Base-by-base conservation (phyloP, 2,797 vertebrate species). In the Sebastes goodei region DNA sequence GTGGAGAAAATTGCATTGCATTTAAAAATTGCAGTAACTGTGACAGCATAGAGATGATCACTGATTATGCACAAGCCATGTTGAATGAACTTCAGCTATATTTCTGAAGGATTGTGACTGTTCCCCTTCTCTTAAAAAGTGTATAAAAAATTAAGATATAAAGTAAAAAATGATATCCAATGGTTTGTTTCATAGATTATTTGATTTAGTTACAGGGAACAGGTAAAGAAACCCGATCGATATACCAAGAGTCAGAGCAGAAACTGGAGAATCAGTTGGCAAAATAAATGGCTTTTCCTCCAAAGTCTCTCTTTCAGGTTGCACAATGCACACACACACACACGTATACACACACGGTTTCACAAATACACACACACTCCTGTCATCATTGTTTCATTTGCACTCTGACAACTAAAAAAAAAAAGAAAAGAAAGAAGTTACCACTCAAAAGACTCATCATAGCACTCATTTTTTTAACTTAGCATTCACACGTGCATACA, bases 401-500 rank as follows among this genome's bases (percentile, higher is more conserved):
- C 94, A 94, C 88, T 77, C 84, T 52, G 91, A 94, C 92, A 95
- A 90, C 95, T 92, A 92, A 94, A 95, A 90, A 70, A 88, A 59
- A 76, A 65, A 83, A 46, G 85, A 89, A 76, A 76, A 90, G 85
- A 92, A 89, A 92, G 93, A 88, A 89, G 75, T 86, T 64, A 90
- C 90, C 86, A 94, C 89, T 93, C 93, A 94, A 87, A 94, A 93
- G 90, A 96, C 93, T 95, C 91, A 93, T 95, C 91, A 93, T 94
- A 96, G 90, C 97, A 97, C 95, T 97, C 97, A 88, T 95, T 91
- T 91, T 91, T 93, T 94, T 96, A 96, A 96, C 94, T 96, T 97
- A 96, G 97, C 97, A 97, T 96, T 97, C 97, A 97, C 96, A 94
- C 97, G 97, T 96, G 97, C 97, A 97, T 94, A 96, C 97, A 89